Base-by-base conservation (phyloP, 1,140 invertebrate species). In the Antheraea mylitta region DNA sequence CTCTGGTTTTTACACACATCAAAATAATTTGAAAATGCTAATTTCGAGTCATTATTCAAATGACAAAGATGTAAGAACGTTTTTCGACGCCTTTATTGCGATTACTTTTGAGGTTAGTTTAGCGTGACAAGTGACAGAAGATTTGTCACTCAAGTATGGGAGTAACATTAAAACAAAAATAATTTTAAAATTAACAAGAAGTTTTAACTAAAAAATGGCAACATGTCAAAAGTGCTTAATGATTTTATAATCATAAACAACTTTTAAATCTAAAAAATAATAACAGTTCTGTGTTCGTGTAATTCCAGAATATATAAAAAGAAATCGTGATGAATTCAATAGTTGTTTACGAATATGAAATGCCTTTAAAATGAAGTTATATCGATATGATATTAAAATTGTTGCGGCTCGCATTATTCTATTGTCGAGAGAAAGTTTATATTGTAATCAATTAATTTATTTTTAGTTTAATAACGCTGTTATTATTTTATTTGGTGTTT, bases 341-440 rank as follows among this genome's bases (percentile, higher is more conserved):
- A 68, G 67, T 78, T 75, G 72, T 80, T 79, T 79, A 78, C 71
- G 78, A 65, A 70, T 77, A 76, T 71, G 80, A 83, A 81, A 83
- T 77, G 73, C 70, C 71, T 81, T 79, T 76, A 70, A 79, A 83
- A 80, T 38, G 18, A 77, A 79, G 82, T 87, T 91, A 89, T 89
- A 89, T 90, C 86, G 69, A 83, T 80, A 86, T 87, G 89, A 91
- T 91, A 91, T 89, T 91, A 91, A 90, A 90, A 88, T 89, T 86
- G 85, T 91, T 91, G 81, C 86, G 82, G 83, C 85, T 89, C 79
- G 83, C 78, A 80, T 76, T 79, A 80, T 82, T 80, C 79, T 76
- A 60, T n/a, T 30, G 73, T 81, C 76, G 77, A 22, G 13, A 60
- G 64, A 66, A 66, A 30, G 11, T 79, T 77, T 80, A 63, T 71